Conservation (phyloP, 2,888 invertebrate genomes). For the Napeogenes inachia region DNA sequence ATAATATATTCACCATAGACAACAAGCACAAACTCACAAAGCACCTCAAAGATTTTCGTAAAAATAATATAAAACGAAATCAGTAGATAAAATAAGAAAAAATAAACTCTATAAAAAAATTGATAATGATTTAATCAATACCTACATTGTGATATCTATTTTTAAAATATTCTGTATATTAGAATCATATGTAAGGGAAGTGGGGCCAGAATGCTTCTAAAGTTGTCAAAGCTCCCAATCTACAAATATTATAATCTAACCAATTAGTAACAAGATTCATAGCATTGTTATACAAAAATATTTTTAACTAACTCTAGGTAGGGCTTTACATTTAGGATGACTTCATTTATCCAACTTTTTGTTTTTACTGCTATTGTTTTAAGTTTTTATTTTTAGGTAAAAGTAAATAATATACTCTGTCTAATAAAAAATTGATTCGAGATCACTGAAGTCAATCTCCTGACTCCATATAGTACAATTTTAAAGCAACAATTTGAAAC, state of each 20-base stretch:
- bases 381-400: conserved; percentile 21
- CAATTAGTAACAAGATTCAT: conserved; percentile 17
- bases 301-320: conserved; percentile 9
- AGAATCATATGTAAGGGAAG: conserved; percentile 11
- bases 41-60: conserved; percentile 57
- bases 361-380: conserved; percentile 2
- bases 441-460: conserved; percentile 67
- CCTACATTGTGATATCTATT: no score
- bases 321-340: neutral
- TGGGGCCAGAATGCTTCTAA: neutral
- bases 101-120: conserved; percentile 6
- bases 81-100: conserved; percentile 26
- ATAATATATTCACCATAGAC: conserved; percentile 43
- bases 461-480: conserved; percentile 63
- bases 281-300: conserved; percentile 26
- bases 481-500: conserved; percentile 66
- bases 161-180: no score
- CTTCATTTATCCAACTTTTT: neutral
- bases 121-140: neutral
- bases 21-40: conserved; percentile 48
- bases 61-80: conserved; percentile 35
- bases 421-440: conserved; percentile 65
- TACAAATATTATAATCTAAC: conserved; percentile 6
- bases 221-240: neutral
- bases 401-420: conserved; percentile 40